Conservation (phyloP, 2,113 vertebrate genomes). For the Peucedramus taeniatus region DNA sequence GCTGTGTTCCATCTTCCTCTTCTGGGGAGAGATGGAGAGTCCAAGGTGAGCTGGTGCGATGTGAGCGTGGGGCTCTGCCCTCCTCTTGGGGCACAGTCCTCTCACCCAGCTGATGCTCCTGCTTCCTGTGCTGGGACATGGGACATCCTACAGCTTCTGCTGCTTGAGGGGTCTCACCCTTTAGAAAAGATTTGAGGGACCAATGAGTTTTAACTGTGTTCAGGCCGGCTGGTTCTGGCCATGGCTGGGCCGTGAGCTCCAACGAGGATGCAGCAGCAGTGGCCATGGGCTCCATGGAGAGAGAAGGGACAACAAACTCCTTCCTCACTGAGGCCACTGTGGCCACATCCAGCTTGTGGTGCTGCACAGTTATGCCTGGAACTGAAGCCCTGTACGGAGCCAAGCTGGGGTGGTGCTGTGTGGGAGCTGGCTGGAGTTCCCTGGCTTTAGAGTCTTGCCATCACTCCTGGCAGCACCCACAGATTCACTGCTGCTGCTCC, state of each 20-base stretch:
- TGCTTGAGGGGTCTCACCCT: neutral
- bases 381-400: neutral
- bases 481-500: neutral
- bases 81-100: accelerated
- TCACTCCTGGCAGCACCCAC: neutral
- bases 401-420: neutral
- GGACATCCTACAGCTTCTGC: neutral
- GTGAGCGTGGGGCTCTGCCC: neutral
- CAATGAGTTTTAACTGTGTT: neutral
- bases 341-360: neutral
- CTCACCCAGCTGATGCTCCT: neutral
- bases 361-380: neutral
- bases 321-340: neutral
- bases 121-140: neutral
- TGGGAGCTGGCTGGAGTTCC: neutral
- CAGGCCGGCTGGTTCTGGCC: neutral
- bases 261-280: neutral
- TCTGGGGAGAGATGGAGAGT: neutral
- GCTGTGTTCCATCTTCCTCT: neutral
- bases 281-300: accelerated
- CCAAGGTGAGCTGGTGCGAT: accelerated
- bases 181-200: neutral
- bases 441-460: neutral
- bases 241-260: accelerated
- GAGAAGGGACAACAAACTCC: neutral